Evolutionary conservation across 2,113 vertebrate genomes (phyloP), one percentile per base, ranked within the genome.

Genomic region (Fregetta grallaria): DNA sequence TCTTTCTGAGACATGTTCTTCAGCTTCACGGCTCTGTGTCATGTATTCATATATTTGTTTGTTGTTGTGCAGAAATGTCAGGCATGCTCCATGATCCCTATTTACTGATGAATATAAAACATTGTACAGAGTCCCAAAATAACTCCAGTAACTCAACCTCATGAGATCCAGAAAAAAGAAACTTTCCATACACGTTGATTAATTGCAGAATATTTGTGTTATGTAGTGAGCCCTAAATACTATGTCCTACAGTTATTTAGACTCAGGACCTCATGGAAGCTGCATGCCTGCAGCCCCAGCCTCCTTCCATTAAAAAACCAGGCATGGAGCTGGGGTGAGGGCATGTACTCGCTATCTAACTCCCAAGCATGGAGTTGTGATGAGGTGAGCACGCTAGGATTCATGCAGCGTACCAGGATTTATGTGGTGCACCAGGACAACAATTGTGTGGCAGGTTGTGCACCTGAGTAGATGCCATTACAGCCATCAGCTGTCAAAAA

Each of bases 371-470:
- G 61, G 55, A 88, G 40, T 52, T 44, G 38, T 0, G 27, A 42
- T 1, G 1, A 14, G 4, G 7, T 10, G 32, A 63, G 36, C 4
- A 9, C 0, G 7, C 30, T 1, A 72, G 47, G 29, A 76, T 40
- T 71, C 42, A 25, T 8, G 25, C 20, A 47, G 67, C 0, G 0
- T 15, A 38, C 14, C 7, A n/a, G 47, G 42, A 75, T 32, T 86
- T 58, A 58, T 30, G 49, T 1, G 5, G 16, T 7, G 18, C 36
- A 36, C 30, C 36, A 70, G 40, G 34, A 72, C 23, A 81, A 6
- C 14, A 20, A 4, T 0, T 2, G 2, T 40, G 32, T 44, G 44
- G 53, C 55, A 70, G 42, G 44, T 18, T 30, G n/a, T 27, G 18
- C 26, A 47, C 26, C 45, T 52, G 29, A n/a, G 36, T 1, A 73